Evolutionary conservation across 2,888 invertebrate species (phyloP).

Genomic region (Pseudanteris insignis): DNA sequence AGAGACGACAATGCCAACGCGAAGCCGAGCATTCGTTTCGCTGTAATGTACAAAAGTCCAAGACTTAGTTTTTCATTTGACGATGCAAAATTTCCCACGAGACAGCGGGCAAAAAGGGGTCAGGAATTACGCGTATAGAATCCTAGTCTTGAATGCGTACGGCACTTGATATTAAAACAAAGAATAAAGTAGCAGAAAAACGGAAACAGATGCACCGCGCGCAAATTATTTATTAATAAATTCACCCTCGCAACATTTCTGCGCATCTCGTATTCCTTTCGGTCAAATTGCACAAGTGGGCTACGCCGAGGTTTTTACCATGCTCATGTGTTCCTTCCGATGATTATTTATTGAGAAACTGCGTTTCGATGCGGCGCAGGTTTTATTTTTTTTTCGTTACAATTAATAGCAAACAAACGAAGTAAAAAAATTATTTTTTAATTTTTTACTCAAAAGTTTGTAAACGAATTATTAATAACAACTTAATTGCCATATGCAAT

Average conservation of each 20-base stretch:
- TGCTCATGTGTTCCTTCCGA: no score
- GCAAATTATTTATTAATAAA: slow-evolving; percentile 32
- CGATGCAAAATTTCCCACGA: slow-evolving; percentile 36
- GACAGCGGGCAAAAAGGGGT: slow-evolving; percentile 37
- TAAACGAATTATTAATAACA: no score
- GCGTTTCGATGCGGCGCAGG: no score
- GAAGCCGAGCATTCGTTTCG: slow-evolving; percentile 18
- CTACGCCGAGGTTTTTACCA: no score
- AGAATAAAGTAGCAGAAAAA: neutral
- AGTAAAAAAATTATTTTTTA: no score
- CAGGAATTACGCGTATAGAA: slow-evolving; percentile 23
- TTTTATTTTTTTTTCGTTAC: no score
- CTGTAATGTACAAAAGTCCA: slow-evolving; percentile 21
- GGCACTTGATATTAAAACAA: slow-evolving; percentile 32
- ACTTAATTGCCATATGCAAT: no score
- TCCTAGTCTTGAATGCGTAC: slow-evolving; percentile 19
- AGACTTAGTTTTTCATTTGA: slow-evolving; percentile 24
- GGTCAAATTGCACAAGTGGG: no score
- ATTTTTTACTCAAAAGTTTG: no score
- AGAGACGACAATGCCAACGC: slow-evolving; percentile 16
- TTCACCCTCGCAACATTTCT: slow-evolving; percentile 19
- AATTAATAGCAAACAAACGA: no score
- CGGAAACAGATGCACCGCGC: neutral
- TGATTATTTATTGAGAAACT: no score
- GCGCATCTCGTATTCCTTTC: no score